phyloP scores from a whole-genome alignment of 2,113 vertebrate species.

The Cettia cetti region DNA sequence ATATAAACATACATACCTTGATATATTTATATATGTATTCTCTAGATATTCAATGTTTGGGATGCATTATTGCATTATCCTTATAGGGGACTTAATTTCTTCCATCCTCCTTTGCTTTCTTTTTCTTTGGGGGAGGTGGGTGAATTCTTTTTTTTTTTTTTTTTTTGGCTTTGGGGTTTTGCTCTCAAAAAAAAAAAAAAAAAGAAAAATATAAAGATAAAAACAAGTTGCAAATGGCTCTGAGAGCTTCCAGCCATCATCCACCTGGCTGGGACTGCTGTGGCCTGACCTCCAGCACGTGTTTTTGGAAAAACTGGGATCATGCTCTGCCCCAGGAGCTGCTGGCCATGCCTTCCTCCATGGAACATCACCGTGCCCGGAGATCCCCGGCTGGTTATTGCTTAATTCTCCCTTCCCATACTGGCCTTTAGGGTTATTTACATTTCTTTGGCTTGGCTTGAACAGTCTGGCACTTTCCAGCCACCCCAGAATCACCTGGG shows the following conservation, averaged over 20 bases:
- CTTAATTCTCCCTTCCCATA: slow-evolving; percentile 7
- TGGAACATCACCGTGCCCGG: not conserved
- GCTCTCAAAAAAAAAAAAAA: not conserved
- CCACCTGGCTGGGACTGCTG: not conserved
- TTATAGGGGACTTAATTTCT: not conserved
- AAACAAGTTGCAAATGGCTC: not conserved
- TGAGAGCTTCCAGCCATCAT: not conserved
- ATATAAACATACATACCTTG: slow-evolving; percentile 33
- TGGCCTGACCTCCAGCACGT: not conserved
- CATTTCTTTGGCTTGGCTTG: slow-evolving; percentile 73
- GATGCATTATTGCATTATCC: slow-evolving; percentile 40
- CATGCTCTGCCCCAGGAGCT: not conserved
- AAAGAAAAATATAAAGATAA: not conserved
- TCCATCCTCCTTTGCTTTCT: not conserved
- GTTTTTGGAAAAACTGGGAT: not conserved
- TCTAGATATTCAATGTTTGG: not conserved
- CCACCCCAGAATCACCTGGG: not conserved
- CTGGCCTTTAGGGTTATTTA: not conserved
- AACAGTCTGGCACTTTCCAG: not conserved
- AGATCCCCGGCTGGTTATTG: slow-evolving; percentile 24
- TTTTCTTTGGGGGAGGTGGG: not conserved
- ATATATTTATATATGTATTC: slow-evolving; percentile 49
- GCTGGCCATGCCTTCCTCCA: not conserved
- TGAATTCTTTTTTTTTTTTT: not conserved
- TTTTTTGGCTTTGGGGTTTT: not conserved